Conservation (phyloP, 2,888 invertebrate species). For the Drosophila helvetica region DNA sequence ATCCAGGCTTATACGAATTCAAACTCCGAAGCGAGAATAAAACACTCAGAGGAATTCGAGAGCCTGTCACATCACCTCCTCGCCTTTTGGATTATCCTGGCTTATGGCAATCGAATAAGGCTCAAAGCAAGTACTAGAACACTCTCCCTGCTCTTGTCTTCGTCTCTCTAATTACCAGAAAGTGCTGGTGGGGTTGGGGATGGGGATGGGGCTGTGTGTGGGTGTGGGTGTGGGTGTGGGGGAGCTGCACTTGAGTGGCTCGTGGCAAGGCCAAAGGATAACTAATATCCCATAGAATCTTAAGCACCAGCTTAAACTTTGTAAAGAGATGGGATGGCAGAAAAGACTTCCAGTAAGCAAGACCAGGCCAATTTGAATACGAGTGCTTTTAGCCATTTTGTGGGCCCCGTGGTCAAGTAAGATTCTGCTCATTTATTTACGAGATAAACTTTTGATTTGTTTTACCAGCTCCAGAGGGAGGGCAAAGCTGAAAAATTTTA, state of each 20-base stretch:
- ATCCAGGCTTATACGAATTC: background rate
- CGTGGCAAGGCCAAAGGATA: slow-evolving; percentile 24
- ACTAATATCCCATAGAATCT: slow-evolving; percentile 27
- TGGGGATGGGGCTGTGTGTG: too few relatives aligned
- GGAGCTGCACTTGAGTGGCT: slow-evolving; percentile 6
- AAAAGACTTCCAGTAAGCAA: slow-evolving; percentile 8
- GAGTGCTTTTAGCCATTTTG: slow-evolving; percentile 8
- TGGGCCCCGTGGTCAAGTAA: slow-evolving; percentile 42
- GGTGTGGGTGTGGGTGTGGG: too few relatives aligned
- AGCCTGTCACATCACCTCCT: background rate
- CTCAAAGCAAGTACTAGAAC: slow-evolving; percentile 15
- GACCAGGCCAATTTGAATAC: slow-evolving; percentile 24
- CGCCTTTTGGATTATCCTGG: background rate
- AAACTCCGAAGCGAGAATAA: background rate
- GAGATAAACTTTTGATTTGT: slow-evolving; percentile 74
- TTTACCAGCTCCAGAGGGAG: slow-evolving; percentile 27
- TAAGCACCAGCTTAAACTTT: slow-evolving; percentile 29
- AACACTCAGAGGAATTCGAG: background rate
- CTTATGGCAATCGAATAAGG: slow-evolving; percentile 4
- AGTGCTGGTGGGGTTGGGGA: slow-evolving; percentile 11
- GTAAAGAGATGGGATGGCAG: background rate
- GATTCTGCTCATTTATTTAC: slow-evolving; percentile 64
- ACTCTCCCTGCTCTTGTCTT: slow-evolving; percentile 17
- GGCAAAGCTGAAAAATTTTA: slow-evolving; percentile 48
- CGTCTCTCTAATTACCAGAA: slow-evolving; percentile 51